Conservation (phyloP, 2,888 invertebrate genomes). For the Eledona agricola region DNA sequence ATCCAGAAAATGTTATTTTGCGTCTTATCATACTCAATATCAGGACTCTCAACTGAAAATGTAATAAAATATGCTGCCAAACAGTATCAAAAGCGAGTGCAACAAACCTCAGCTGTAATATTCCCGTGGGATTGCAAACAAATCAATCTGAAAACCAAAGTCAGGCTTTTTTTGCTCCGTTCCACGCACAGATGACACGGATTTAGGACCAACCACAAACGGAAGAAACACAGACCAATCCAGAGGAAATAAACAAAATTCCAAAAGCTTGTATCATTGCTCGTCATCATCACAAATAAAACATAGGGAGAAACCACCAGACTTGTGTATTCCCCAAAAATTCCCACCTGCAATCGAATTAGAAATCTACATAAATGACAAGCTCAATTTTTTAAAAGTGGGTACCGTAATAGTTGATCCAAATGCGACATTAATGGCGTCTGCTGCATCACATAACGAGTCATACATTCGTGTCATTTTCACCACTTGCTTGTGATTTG, state of each 20-base stretch:
- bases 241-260: constrained; percentile 12
- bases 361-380: background rate
- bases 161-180: too few species aligned
- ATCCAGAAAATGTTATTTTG: constrained; percentile 1
- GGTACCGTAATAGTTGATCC: too few species aligned
- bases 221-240: constrained; percentile 1
- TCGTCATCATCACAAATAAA: constrained; percentile 5
- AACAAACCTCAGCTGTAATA: constrained; percentile 3
- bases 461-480: too few species aligned
- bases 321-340: constrained; percentile 8
- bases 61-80: constrained; percentile 1
- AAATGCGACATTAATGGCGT: too few species aligned
- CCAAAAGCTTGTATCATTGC: constrained; percentile 2
- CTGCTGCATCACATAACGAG: too few species aligned
- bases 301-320: constrained; percentile 6
- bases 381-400: too few species aligned
- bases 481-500: too few species aligned
- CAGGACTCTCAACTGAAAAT: background rate
- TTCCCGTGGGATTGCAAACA: too few species aligned
- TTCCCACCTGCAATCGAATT: background rate
- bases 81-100: background rate
- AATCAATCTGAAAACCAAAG: constrained; percentile 3
- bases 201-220: background rate
- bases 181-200: constrained; percentile 1
- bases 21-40: background rate